Base-by-base conservation (phyloP, 1,140 invertebrate species). In the Anagrus nilaparvatae region DNA sequence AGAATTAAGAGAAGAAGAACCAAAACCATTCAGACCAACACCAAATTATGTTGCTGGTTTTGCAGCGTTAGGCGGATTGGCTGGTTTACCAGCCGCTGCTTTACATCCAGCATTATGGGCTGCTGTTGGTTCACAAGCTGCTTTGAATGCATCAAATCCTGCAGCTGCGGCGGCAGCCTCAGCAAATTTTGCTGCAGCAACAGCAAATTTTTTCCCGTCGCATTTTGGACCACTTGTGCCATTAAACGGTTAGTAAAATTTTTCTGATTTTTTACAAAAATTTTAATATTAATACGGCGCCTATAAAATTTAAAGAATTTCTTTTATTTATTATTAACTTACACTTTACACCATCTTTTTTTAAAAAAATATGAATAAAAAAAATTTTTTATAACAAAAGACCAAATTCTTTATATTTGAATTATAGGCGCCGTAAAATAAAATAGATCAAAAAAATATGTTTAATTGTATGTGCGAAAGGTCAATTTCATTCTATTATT, bases 1-100 rank as follows among this genome's bases (percentile, higher is more conserved):
- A 23, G 64, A 67, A 4, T 40, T n/a, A 27, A 6, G 24, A 27
- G 6, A 12, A 27, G 6, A 12, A 27, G 6, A 54, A 31, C 58
- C 61, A 0, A 53, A 54, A 5, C 61, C 63, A 0, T 53, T 67
- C 2, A 58, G 63, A 20, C 65, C 65, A 0, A 65, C 62, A 0
- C 64, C 63, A 0, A 59, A 54, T 0, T 67, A 67, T 19, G 51
- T 68, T 13, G 59, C 50, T 5, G 60, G 60, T 3, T 66, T 63
- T 19, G 52, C 63, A 3, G 50, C 46, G 1, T 49, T 67, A n/a
- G 53, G 55, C 0, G 17, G 17, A n/a, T 34, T 37, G 17, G n/a
- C 27, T 6, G 41, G 30, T 1, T 5, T 43, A 18, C 18, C 37
- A 1, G 40, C 55, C 5, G 34, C 55, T 3, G 39, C 55, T 9